phyloP scores from a whole-genome alignment of 2,888 invertebrate species.

The Cosmia trapezina region DNA sequence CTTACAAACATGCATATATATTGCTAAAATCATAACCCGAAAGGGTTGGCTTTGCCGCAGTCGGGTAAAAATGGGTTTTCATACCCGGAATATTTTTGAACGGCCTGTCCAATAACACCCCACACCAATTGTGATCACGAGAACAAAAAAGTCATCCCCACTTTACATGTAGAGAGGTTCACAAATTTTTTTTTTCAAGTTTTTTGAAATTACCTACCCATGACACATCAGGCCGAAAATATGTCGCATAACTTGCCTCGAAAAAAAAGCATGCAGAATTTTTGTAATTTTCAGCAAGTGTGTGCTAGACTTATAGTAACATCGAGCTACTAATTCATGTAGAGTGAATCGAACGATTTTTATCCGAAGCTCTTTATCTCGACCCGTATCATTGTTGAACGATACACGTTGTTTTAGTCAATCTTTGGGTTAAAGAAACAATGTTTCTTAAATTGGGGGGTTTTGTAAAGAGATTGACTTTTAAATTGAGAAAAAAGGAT shows the following conservation, averaged over 20 bases:
- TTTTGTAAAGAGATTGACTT: background rate
- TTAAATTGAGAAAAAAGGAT: background rate
- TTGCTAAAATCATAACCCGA: too few relatives aligned
- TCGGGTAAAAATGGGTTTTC: too few relatives aligned
- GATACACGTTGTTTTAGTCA: slow-evolving; percentile 20
- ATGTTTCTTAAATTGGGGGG: background rate
- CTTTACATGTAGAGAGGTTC: too few relatives aligned
- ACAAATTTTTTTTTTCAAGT: background rate
- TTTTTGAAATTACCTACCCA: background rate
- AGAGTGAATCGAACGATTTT: slow-evolving; percentile 27
- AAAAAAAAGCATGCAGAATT: background rate
- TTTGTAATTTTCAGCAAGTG: background rate
- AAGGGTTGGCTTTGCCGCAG: too few relatives aligned
- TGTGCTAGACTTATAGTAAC: slow-evolving; percentile 13
- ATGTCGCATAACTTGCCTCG: background rate
- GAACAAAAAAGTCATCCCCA: too few relatives aligned
- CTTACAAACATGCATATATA: too few relatives aligned
- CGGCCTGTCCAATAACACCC: too few relatives aligned
- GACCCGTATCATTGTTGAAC: slow-evolving; percentile 28
- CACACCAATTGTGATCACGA: too few relatives aligned
- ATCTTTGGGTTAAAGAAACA: slow-evolving; percentile 10
- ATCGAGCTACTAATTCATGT: slow-evolving; percentile 33
- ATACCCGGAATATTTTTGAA: too few relatives aligned
- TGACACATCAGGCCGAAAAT: background rate
- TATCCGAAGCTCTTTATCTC: slow-evolving; percentile 24